These are phyloP conservation scores for Halichondria panicea DNA, from an alignment of 37 sponge, comb jelly and placozoan species.

Conservation along the genomic window DNA sequence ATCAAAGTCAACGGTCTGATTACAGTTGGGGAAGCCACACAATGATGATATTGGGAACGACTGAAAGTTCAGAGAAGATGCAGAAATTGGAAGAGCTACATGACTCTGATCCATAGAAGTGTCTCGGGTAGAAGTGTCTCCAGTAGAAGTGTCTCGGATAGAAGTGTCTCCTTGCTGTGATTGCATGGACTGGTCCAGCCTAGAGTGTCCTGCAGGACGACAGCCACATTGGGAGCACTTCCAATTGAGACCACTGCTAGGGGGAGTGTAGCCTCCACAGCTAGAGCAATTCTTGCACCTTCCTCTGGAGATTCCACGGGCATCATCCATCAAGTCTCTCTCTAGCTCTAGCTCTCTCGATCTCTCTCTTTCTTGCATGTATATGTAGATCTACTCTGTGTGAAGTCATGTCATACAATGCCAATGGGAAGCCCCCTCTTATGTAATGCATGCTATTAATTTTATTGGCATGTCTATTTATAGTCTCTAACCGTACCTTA, in stretches of 20 bases:
- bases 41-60: not conserved
- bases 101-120: too few species aligned
- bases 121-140: too few species aligned
- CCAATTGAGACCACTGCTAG: not conserved
- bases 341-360: too few species aligned
- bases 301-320: slow-evolving; percentile 33
- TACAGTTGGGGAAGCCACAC: slow-evolving; percentile 16
- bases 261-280: slow-evolving; percentile 9
- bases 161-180: not conserved
- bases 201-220: slow-evolving; percentile 28
- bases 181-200: not conserved
- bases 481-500: too few species aligned
- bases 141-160: not conserved
- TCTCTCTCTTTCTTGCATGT: too few species aligned
- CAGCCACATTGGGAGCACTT: slow-evolving; percentile 19
- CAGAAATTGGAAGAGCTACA: too few species aligned
- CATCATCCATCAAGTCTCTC: slow-evolving; percentile 18
- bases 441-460: too few species aligned
- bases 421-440: not conserved
- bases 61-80: not conserved
- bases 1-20: slow-evolving; percentile 33
- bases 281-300: slow-evolving; percentile 30
- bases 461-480: not conserved
- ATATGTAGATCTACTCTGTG: too few species aligned
- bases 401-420: not conserved